Percentiles rank a stretch among this genome's conserved stretches.
Conservation (phyloP, 1,140 invertebrate species). For the Neuroterus valhalla region DNA sequence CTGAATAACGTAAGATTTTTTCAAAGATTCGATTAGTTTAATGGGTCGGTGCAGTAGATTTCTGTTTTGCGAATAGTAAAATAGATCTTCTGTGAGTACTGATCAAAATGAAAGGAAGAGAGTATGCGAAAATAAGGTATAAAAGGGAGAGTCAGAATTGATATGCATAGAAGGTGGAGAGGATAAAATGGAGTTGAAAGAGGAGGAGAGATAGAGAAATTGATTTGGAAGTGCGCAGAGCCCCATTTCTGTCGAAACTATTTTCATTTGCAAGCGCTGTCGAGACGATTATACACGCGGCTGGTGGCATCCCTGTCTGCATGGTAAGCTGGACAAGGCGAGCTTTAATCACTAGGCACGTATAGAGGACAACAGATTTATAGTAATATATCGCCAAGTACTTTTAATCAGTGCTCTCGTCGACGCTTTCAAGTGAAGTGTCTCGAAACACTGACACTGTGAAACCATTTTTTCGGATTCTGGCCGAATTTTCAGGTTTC, state of each 20-base stretch:
- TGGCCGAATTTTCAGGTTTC: no score
- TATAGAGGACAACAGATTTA: not conserved
- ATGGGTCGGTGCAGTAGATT: no score
- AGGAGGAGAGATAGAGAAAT: slow-evolving; percentile 10
- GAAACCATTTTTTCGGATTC: not conserved
- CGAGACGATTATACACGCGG: slow-evolving; percentile 7
- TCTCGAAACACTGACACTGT: not conserved
- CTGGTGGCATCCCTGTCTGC: slow-evolving; percentile 12
- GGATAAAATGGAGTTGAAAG: not conserved
- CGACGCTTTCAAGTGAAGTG: not conserved
- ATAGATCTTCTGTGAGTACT: no score
- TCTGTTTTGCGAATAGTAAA: no score
- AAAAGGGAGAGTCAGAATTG: no score
- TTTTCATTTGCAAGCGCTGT: slow-evolving; percentile 26
- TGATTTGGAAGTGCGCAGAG: slow-evolving; percentile 9
- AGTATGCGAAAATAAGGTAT: no score
- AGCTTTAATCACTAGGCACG: slow-evolving; percentile 13
- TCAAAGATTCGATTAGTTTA: no score
- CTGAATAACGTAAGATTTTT: no score
- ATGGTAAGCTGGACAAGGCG: slow-evolving; percentile 16
- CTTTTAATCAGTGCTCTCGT: not conserved
- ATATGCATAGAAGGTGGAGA: not conserved
- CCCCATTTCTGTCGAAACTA: slow-evolving; percentile 13
- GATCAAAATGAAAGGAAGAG: no score
- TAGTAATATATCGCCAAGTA: slow-evolving; percentile 13